These are phyloP conservation scores for Pterophyllum scalare DNA, from an alignment of 2,113 vertebrate genomes.

Conservation along the genomic window DNA sequence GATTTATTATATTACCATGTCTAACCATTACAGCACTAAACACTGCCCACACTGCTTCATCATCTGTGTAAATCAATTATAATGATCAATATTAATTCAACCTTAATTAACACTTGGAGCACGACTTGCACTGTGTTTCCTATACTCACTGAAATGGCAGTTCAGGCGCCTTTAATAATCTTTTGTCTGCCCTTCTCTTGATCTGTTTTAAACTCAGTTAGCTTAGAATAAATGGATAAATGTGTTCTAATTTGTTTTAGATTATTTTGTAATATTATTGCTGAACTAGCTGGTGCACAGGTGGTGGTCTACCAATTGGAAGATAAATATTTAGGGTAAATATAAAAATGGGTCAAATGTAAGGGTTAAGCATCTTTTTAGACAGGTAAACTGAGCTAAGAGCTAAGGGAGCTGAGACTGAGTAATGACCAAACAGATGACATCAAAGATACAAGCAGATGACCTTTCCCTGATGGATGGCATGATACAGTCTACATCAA, in stretches of 20 bases:
- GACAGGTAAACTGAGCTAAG: neutral
- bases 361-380: neutral
- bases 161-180: neutral
- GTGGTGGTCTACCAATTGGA: too few relatives aligned
- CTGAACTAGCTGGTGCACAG: too few relatives aligned
- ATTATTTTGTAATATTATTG: too few relatives aligned
- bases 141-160: neutral
- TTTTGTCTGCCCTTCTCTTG: too few relatives aligned
- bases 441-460: constrained; percentile 7
- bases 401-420: constrained; percentile 4
- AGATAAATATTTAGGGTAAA: neutral
- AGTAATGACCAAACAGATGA: neutral
- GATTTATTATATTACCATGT: too few relatives aligned
- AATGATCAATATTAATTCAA: neutral
- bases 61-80: neutral
- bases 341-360: neutral
- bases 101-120: neutral
- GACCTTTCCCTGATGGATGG: constrained; percentile 2
- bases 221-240: too few relatives aligned
- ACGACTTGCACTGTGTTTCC: neutral
- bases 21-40: too few relatives aligned
- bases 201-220: too few relatives aligned
- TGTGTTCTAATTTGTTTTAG: too few relatives aligned
- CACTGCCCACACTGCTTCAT: too few relatives aligned
- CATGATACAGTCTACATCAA: neutral